Percentiles rank a stretch among this genome's conserved stretches.
Conservation (phyloP, 1,140 invertebrate species). For the Sycophila sp. region DNA sequence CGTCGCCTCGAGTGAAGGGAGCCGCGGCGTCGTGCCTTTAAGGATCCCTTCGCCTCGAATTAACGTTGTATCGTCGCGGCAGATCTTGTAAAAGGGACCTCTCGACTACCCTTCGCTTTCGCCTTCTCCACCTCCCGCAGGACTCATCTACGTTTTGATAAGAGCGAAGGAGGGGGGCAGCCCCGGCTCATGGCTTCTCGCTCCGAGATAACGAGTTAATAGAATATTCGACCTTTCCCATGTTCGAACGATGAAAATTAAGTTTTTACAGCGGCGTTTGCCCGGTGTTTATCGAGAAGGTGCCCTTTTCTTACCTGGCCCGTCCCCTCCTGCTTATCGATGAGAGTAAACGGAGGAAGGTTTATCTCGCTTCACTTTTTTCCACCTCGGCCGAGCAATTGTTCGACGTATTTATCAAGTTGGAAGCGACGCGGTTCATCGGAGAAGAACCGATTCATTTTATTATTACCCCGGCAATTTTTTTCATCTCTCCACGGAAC, state of each 20-base stretch:
- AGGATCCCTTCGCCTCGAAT: constrained; percentile 38
- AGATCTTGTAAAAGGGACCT: constrained; percentile 8
- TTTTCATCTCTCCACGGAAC: too few relatives aligned
- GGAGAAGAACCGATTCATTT: too few relatives aligned
- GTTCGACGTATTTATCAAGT: too few relatives aligned
- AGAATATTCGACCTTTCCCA: not conserved
- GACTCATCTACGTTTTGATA: constrained; percentile 7
- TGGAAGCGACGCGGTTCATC: too few relatives aligned
- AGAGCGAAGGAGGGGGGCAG: not conserved
- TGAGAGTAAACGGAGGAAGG: not conserved
- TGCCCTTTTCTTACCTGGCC: too few relatives aligned
- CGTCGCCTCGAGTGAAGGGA: constrained; percentile 42
- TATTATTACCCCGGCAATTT: too few relatives aligned
- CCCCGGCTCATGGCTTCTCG: not conserved
- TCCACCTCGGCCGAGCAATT: too few relatives aligned
- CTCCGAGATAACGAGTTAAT: constrained; percentile 7
- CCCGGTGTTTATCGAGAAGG: too few relatives aligned
- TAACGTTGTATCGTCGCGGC: constrained; percentile 36
- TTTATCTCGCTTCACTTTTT: not conserved
- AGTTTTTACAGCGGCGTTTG: too few relatives aligned
- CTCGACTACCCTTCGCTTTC: too few relatives aligned
- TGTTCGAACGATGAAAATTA: not conserved
- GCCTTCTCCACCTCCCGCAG: not conserved
- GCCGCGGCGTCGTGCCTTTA: not conserved
- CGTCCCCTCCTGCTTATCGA: not conserved